phyloP scores from a whole-genome alignment of 2,113 vertebrate species.

The Aspiorhynchus laticeps region DNA sequence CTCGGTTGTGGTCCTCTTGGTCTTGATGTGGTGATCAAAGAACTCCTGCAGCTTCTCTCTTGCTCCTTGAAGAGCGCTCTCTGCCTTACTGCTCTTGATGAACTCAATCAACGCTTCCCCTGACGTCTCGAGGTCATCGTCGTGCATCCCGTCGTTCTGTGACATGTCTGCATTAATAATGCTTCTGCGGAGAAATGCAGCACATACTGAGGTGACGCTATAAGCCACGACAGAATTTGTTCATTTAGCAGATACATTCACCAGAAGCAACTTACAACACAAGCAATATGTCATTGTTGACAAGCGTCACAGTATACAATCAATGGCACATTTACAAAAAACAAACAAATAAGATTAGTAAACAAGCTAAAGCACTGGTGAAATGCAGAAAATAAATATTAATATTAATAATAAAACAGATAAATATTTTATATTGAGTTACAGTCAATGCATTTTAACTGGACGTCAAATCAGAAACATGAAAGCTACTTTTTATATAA shows the following conservation, averaged over 20 bases:
- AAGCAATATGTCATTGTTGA: background rate
- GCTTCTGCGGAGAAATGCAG: background rate
- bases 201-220: background rate
- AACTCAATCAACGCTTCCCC: conserved; percentile 60
- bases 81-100: conserved; percentile 68
- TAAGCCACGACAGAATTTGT: background rate
- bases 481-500: too few species aligned
- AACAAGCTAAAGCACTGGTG: background rate
- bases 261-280: background rate
- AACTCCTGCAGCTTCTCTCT: conserved; percentile 57
- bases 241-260: background rate
- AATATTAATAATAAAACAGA: too few species aligned
- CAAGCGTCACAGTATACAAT: background rate
- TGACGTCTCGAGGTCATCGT: conserved; percentile 68
- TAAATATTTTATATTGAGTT: too few species aligned
- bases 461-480: too few species aligned
- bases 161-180: background rate
- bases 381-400: background rate
- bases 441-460: too few species aligned
- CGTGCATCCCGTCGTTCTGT: conserved; percentile 18
- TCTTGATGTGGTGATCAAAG: conserved; percentile 62
- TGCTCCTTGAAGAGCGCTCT: conserved; percentile 55
- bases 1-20: conserved; percentile 60
- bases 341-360: background rate
- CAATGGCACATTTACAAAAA: background rate